Evolutionary conservation across 2,797 vertebrate genomes (phyloP), one percentile per base, ranked within the genome.

Genomic region (Microctenopoma stevenorrisi): DNA sequence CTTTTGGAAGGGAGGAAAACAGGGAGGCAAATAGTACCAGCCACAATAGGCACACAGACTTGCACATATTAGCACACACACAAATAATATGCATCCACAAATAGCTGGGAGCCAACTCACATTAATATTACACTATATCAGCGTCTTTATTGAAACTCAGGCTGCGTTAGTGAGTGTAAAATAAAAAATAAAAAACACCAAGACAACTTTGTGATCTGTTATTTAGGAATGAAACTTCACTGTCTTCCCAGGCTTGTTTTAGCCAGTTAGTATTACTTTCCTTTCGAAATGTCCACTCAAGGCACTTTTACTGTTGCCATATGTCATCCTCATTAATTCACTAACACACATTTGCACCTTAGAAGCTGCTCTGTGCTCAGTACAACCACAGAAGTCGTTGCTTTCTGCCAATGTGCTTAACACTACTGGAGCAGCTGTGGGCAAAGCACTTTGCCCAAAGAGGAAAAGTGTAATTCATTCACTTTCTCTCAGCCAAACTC

Each of bases 1-100:
- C 91, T 94, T 90, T 90, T 87, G 68, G 76, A 83, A 78, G 76
- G 86, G 83, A 86, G 83, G 81, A 82, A 90, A 91, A 89, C 81
- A 82, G 65, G 64, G 69, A 85, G 84, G 84, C 68, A 81, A 86
- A 81, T 74, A 82, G 81, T 88, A 88, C 86, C 85, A 90, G 82
- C 76, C 73, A 81, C 63, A 87, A 82, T 75, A 75, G 72, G 63
- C 65, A 64, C 65, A 72, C 59, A 68, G 40, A 64, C 52, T 48
- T 33, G 43, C 74, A 68, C 57, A 59, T 35, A 43, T 25, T 18
- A 67, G 26, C 46, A 55, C 66, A 74, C 74, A 59, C 35, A 37
- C 46, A 60, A 40, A 62, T 25, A 62, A 64, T 43, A 68, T 37
- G 16, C 72, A 67, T 10, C 1, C 64, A 68, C 76, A 80, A 80